A percentile compares a stretch with the other conserved stretches of the same genome.
phyloP scores from a whole-genome alignment of 2,113 vertebrate genomes.

The Cathartes aura region DNA sequence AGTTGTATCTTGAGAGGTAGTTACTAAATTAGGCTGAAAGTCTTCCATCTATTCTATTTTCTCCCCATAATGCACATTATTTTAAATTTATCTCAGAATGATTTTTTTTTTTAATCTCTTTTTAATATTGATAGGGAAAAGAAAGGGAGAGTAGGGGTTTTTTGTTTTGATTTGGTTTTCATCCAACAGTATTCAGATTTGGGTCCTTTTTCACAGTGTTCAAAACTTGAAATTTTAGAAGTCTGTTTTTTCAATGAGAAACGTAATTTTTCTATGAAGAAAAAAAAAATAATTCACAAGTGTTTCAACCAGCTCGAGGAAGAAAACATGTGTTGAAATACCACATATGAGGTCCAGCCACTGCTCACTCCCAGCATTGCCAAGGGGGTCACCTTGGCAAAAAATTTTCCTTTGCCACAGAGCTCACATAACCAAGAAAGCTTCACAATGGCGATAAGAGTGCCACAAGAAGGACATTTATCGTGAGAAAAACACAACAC shows the following conservation, averaged over 20 bases:
- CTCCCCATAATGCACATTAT: neutral
- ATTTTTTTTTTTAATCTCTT: neutral
- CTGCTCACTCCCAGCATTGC: neutral
- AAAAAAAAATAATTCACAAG: neutral
- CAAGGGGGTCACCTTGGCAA: neutral
- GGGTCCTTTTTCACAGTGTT: neutral
- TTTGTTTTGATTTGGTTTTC: neutral
- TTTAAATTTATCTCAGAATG: slow-evolving; percentile 8
- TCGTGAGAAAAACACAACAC: neutral
- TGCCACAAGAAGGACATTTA: neutral
- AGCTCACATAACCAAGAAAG: neutral
- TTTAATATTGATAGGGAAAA: neutral
- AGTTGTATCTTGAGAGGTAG: slow-evolving; percentile 8
- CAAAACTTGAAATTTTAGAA: neutral
- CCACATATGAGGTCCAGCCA: neutral
- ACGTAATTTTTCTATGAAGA: neutral
- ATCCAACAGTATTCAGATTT: neutral
- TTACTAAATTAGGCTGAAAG: slow-evolving; percentile 42
- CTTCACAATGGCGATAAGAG: accelerated
- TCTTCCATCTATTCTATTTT: slow-evolving; percentile 44
- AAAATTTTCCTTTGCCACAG: neutral
- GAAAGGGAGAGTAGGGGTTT: neutral
- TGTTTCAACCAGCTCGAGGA: neutral
- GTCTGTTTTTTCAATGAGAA: neutral
- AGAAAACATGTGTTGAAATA: neutral